Conservation (phyloP, 2,888 invertebrate species). For the Acleris emargana region DNA sequence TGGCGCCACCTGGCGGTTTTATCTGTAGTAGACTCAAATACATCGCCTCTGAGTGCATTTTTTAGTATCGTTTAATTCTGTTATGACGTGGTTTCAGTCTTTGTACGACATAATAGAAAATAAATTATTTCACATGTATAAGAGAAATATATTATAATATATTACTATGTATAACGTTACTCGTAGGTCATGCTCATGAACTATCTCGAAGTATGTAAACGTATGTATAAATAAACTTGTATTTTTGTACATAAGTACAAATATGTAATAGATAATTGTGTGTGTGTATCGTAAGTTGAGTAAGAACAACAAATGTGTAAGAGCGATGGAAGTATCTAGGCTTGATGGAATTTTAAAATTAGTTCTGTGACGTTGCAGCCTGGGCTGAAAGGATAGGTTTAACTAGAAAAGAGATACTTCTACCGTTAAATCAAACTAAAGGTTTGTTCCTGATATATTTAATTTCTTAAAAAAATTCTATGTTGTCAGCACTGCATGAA, state of each 20-base stretch:
- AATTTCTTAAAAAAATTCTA: too few relatives aligned
- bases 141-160: constrained; percentile 35
- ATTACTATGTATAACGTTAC: constrained; percentile 20
- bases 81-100: constrained; percentile 2
- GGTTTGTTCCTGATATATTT: too few relatives aligned
- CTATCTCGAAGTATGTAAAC: constrained; percentile 23
- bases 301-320: background rate
- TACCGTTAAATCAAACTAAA: too few relatives aligned
- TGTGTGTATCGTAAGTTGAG: constrained; percentile 15
- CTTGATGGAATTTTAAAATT: background rate
- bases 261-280: constrained; percentile 27
- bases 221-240: constrained; percentile 24
- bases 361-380: too few relatives aligned
- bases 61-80: background rate
- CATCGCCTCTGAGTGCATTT: constrained; percentile 4
- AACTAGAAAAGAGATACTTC: too few relatives aligned
- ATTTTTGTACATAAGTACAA: constrained; percentile 35
- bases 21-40: background rate
- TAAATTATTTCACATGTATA: constrained; percentile 15
- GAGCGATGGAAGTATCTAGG: background rate
- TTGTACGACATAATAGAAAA: constrained; percentile 5
- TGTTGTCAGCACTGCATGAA: too few relatives aligned
- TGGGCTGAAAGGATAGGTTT: too few relatives aligned
- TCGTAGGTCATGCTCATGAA: constrained; percentile 31
- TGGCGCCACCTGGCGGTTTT: background rate